Base-by-base conservation (phyloP, 2,888 invertebrate species). In the Crepidodera aurea region DNA sequence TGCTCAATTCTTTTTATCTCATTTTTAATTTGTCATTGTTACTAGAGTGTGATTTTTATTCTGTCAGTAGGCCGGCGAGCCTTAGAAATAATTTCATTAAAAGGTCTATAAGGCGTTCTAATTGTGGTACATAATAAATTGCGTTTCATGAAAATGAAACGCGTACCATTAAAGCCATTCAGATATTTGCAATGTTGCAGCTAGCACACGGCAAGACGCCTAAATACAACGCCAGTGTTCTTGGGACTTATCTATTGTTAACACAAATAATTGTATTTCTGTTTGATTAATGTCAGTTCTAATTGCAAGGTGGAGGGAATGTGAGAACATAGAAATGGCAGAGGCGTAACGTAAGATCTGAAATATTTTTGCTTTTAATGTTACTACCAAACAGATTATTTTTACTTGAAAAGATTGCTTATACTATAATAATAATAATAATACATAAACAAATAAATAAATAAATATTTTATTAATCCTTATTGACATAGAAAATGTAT, bases 111-210 rank as follows among this genome's bases (percentile, higher is more conserved):
- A 54, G 32, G 32, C 19, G 12, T 54, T 42, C 42, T 54, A 54
- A 54, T 54, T 54, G 54, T 10, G 18, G 42, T 54, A 29, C 42
- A 44, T 54, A 54, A 42, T 54, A 54, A 29, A 54, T 54, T 8
- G 29, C 42, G 15, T 54, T 42, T 54, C 32, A 29, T 37, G 42
- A 54, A 53, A 54, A 42, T 32, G 42, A 54, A 42, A 54, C 54
- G 42, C 54, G 42, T 54, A 32, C 34, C 40, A 27, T 51, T 37
- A 37, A 15, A 37, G 39, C 40, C 40, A 42, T 40, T 40, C 8
- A 18, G 5, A 5, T 10, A 18, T 40, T 40, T 18, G 40, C 6
- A 10, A 40, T 8, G 40, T 40, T 10, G 32, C 8, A 12, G 34
- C 2, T 2, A 22, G 22, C 22, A 22, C 22, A 22, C 22, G 22